These are phyloP conservation scores for Chelidonichthys spinosus DNA, from an alignment of 2,797 vertebrate genomes.

Conservation along the genomic window DNA sequence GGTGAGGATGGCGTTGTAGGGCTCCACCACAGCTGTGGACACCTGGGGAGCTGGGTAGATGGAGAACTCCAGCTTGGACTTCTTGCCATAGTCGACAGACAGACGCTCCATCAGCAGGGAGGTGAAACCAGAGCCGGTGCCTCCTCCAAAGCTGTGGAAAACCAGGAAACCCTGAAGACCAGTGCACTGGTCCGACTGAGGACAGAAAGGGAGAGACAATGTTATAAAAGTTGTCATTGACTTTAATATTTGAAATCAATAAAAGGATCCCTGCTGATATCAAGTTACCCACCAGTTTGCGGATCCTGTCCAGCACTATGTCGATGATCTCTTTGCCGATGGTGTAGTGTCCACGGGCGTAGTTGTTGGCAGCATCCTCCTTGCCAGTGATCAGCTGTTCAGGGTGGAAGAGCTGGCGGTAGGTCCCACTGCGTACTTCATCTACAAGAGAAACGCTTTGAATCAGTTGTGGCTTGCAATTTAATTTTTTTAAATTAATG, in stretches of 20 bases:
- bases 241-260: not conserved
- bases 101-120: constrained; percentile 88
- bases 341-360: constrained; percentile 81
- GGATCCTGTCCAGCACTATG: constrained; percentile 77
- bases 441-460: constrained; percentile 37
- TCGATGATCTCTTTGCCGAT: constrained; percentile 81
- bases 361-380: constrained; percentile 82
- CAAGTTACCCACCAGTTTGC: constrained; percentile 71
- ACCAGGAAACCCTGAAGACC: constrained; percentile 81
- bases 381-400: constrained; percentile 81
- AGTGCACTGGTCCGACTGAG: constrained; percentile 76
- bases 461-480: not conserved
- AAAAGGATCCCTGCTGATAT: not conserved
- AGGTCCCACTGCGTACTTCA: constrained; percentile 76
- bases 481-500: not conserved
- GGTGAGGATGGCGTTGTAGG: constrained; percentile 76
- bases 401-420: constrained; percentile 78
- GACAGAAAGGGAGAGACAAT: not conserved
- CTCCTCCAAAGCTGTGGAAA: constrained; percentile 90
- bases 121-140: constrained; percentile 88
- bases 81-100: constrained; percentile 82
- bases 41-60: constrained; percentile 77
- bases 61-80: constrained; percentile 68
- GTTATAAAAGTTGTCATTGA: not conserved
- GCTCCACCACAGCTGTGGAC: constrained; percentile 76